phyloP scores from a whole-genome alignment of 2,113 vertebrate species.

The Clarias macrocephalus region DNA sequence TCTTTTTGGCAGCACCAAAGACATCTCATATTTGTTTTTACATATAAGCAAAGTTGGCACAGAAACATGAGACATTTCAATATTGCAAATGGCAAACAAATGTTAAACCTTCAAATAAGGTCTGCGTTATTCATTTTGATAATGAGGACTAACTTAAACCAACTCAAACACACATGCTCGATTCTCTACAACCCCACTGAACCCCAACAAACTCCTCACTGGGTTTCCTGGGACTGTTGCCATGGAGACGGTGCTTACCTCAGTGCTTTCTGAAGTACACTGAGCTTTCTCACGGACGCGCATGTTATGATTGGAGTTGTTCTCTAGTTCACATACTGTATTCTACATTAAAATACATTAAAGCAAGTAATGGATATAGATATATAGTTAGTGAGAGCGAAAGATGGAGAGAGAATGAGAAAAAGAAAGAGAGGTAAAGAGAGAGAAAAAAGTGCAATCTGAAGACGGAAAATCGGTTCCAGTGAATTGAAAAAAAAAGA shows the following conservation, averaged over 20 bases:
- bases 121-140: slow-evolving; percentile 46
- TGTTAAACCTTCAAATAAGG: not conserved
- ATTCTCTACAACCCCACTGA: slow-evolving; percentile 7
- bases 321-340: slow-evolving; percentile 81
- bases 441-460: not conserved
- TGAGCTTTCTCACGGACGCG: slow-evolving; percentile 89
- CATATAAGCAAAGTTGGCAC: not conserved
- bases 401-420: not conserved
- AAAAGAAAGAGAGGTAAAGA: not conserved
- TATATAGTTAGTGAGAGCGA: not conserved
- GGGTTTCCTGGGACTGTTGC: slow-evolving; percentile 73
- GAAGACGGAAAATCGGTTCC: not conserved
- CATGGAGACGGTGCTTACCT: slow-evolving; percentile 91
- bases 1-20: slow-evolving; percentile 4
- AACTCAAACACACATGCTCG: slow-evolving; percentile 36
- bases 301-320: slow-evolving; percentile 98
- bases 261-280: slow-evolving; percentile 88
- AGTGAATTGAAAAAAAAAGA: too few relatives aligned
- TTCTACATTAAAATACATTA: not conserved
- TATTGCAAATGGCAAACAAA: slow-evolving; percentile 15
- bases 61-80: not conserved
- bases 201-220: slow-evolving; percentile 18
- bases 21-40: slow-evolving; percentile 1
- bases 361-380: not conserved
- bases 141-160: slow-evolving; percentile 87